Evolutionary conservation across 2,888 invertebrate species (phyloP), one percentile per base, ranked within the genome.

Genomic region (Cephus sareptanus): DNA sequence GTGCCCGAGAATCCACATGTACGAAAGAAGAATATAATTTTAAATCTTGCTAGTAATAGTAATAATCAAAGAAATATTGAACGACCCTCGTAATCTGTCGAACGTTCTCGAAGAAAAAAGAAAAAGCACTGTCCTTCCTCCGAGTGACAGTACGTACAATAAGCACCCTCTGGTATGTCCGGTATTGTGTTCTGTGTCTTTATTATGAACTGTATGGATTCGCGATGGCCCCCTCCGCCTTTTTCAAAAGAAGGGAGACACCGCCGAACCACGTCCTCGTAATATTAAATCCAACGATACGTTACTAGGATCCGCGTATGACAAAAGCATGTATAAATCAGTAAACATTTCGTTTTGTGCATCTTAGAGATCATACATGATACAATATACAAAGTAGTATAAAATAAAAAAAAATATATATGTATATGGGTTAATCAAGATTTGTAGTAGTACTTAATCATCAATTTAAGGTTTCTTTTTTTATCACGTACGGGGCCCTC

Each of bases 341-440:
- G 86, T 90, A 88, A 88, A 87, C 84, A 81, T 89, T 85, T 88
- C 86, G 83, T 88, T 91, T 91, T 91, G 91, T 91, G 91, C 91
- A 90, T 89, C 84, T 89, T 86, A 90, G 90, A 91, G 91, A 91
- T 91, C 90, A 90, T 89, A 89, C 88, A 89, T 87, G 86, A 87
- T 89, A 89, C 86, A 89, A 89, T 90, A 87, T 91, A 91, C 89
- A 91, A 90, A 91, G 88, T 91, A 90, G 90, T 91, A 91, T 87
- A 91, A 91, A 91, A 90, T 89, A 88, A 90, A 90, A 88, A 88
- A 89, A 87, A 85, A 83, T 15, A 40, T 40, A 40, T 40, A 40
- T 40, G 40, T 40, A 40, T 40, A 40, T 40, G 85, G 86, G 86
- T 89, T 88, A 87, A 87, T 90, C 87, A 90, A 89, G 88, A 89